A percentile compares a stretch with the other conserved stretches of the same genome.
Evolutionary conservation across 2,113 vertebrate genomes (phyloP).

Genomic region (Otolemur garnettii): DNA sequence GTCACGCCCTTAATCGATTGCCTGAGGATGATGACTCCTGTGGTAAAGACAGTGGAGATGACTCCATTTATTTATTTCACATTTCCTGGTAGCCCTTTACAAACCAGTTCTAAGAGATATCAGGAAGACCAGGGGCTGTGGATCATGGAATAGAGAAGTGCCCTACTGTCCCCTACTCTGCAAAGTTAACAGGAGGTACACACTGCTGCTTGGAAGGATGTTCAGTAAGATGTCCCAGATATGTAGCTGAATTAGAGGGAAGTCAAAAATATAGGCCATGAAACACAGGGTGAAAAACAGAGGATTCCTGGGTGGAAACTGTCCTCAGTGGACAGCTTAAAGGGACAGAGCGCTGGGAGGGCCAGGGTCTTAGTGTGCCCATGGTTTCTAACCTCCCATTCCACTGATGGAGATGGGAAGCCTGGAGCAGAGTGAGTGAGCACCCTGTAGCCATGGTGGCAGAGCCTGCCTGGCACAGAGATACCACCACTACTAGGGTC

Average conservation of each 20-base stretch:
- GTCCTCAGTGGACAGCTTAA: not conserved
- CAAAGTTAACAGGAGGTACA: not conserved
- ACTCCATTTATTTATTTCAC: not conserved
- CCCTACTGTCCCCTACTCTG: not conserved
- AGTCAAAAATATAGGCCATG: not conserved
- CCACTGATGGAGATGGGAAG: not conserved
- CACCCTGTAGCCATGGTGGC: not conserved
- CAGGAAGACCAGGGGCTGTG: not conserved
- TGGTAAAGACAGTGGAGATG: constrained; percentile 4
- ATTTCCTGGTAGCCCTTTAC: not conserved
- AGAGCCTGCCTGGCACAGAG: not conserved
- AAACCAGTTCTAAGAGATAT: constrained; percentile 23
- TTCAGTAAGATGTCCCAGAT: not conserved
- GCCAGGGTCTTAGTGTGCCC: not conserved
- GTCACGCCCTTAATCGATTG: not conserved
- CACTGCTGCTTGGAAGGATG: not conserved
- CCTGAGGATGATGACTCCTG: not conserved
- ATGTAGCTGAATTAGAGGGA: not conserved
- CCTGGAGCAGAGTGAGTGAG: not conserved
- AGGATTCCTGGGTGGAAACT: not conserved
- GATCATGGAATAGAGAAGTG: not conserved
- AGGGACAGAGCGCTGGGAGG: not conserved
- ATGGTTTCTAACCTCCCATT: not conserved
- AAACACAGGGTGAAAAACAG: not conserved
- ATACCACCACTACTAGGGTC: not conserved